Evolutionary conservation across 1,140 invertebrate species (phyloP).

Genomic region (Hestina assimilis): DNA sequence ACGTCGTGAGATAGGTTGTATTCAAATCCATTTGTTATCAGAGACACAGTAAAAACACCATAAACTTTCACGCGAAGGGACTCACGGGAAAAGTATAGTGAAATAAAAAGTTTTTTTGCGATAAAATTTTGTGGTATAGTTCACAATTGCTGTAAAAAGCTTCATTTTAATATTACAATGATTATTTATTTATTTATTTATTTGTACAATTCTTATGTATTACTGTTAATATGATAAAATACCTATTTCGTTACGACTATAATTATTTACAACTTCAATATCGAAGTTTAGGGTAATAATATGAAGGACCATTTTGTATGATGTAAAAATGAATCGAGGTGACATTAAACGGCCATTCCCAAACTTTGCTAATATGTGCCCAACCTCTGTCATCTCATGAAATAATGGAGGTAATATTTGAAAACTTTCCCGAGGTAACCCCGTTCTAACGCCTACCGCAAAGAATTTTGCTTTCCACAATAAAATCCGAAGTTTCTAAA

Average conservation of each 20-base stretch:
- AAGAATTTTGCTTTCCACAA: conserved; percentile 63
- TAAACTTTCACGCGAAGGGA: no score
- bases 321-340: conserved; percentile 57
- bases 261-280: background rate
- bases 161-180: no score
- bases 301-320: conserved; percentile 19
- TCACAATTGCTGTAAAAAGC: no score
- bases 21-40: no score
- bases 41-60: no score
- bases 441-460: conserved; percentile 54
- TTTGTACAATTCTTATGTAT: background rate
- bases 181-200: no score
- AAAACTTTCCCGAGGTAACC: conserved; percentile 63
- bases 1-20: no score
- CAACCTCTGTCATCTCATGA: conserved; percentile 73
- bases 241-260: no score
- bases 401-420: conserved; percentile 76
- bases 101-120: no score
- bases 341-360: conserved; percentile 52
- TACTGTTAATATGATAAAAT: no score
- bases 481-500: conserved; percentile 52
- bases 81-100: no score
- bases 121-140: no score
- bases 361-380: conserved; percentile 75
- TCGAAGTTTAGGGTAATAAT: background rate